A percentile compares a stretch with the other conserved stretches of the same genome.
These are phyloP conservation scores for Pissodes strobi DNA, from an alignment of 1,140 invertebrate species.

Conservation along the genomic window DNA sequence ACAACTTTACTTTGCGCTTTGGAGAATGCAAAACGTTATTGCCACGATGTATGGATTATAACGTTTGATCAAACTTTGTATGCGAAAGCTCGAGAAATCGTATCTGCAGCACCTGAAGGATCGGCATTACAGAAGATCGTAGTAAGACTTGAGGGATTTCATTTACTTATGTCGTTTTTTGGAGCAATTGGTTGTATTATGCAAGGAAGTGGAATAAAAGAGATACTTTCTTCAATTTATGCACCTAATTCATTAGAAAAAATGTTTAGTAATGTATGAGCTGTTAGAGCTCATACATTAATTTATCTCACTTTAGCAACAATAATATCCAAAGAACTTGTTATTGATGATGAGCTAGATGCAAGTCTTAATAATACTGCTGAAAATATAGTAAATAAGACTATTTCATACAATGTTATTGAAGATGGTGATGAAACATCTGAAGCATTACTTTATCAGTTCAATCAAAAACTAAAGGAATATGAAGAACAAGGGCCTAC, in stretches of 20 bases:
- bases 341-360: conserved; percentile 39
- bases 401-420: conserved; percentile 37
- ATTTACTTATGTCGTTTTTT: conserved; percentile 43
- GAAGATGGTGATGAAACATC: conserved; percentile 46
- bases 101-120: conserved; percentile 46
- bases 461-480: conserved; percentile 47
- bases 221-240: conserved; percentile 15
- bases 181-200: conserved; percentile 37
- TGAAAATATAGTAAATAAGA: conserved; percentile 34
- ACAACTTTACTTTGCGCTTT: conserved; percentile 53
- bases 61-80: conserved; percentile 56
- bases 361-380: conserved; percentile 45
- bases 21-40: conserved; percentile 39
- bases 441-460: conserved; percentile 49
- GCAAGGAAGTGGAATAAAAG: conserved; percentile 35
- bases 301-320: conserved; percentile 31
- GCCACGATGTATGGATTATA: conserved; percentile 42
- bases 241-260: conserved; percentile 36
- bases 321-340: conserved; percentile 32
- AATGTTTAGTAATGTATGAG: conserved; percentile 28
- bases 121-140: conserved; percentile 50
- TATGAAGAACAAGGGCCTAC: conserved; percentile 39
- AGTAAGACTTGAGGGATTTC: conserved; percentile 53
- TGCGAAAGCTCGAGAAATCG: conserved; percentile 56
- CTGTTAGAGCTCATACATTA: conserved; percentile 21